Evolutionary conservation across 2,888 invertebrate genomes (phyloP).

Genomic region (Watsonalla cultraria): DNA sequence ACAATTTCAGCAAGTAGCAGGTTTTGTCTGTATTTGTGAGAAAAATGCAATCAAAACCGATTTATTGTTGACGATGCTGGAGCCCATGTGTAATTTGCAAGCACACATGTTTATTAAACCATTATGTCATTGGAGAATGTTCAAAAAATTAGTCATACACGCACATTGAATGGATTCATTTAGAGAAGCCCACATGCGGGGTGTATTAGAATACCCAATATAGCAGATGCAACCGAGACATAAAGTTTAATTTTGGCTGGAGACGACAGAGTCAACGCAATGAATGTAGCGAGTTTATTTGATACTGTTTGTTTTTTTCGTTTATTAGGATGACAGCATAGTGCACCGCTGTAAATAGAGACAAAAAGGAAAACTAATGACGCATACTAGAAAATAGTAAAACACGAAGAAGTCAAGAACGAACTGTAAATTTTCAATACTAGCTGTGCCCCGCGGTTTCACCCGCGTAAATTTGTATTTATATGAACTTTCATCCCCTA

Average conservation of each 20-base stretch:
- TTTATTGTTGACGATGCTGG: background rate
- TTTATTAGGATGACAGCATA: background rate
- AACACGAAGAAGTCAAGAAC: background rate
- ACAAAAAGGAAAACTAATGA: background rate
- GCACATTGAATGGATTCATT: background rate
- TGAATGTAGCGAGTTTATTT: background rate
- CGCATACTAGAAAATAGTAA: background rate
- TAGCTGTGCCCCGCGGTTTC: too few species aligned
- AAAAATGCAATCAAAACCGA: background rate
- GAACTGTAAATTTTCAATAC: too few species aligned
- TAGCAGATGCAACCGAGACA: background rate
- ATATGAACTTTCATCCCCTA: too few species aligned
- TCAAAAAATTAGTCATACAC: constrained; percentile 4
- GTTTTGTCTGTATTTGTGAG: background rate
- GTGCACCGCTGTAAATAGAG: background rate
- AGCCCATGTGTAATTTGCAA: constrained; percentile 1
- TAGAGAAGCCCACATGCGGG: background rate
- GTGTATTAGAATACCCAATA: background rate
- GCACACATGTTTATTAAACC: constrained; percentile 3
- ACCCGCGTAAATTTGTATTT: too few species aligned
- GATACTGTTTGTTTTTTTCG: background rate
- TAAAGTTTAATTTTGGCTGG: background rate
- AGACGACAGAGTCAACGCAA: background rate
- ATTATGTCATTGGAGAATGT: constrained; percentile 3
- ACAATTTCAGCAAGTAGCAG: constrained; percentile 24